Evolutionary conservation across 2,797 vertebrate species (phyloP).

Genomic region (Fundulus diaphanus): DNA sequence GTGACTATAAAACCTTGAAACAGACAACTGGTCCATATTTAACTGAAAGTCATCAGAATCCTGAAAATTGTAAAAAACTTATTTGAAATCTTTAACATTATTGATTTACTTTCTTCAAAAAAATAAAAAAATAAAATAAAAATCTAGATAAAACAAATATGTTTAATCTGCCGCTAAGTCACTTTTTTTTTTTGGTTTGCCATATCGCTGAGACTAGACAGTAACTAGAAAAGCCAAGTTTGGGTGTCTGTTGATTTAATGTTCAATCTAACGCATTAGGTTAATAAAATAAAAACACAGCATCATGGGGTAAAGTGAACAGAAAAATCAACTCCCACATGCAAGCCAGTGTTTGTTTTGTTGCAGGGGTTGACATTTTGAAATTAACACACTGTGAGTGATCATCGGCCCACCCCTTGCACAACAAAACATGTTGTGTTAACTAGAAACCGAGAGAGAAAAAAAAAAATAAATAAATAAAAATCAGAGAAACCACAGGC

Average conservation of each 20-base stretch:
- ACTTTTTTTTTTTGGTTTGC: not conserved
- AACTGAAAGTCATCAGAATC: not conserved
- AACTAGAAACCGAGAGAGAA: conserved; percentile 54
- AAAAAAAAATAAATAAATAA: conserved; percentile 9
- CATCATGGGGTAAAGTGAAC: conserved; percentile 66
- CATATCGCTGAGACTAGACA: not conserved
- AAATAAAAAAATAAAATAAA: too few species aligned
- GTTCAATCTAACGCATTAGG: conserved; percentile 62
- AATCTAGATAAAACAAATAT: not conserved
- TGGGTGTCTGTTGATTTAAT: conserved; percentile 47
- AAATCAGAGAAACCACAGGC: conserved; percentile 56
- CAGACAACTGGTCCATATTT: not conserved
- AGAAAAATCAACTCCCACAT: conserved; percentile 73
- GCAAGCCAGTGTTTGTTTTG: conserved; percentile 81
- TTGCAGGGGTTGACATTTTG: conserved; percentile 71
- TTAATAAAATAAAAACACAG: conserved; percentile 73
- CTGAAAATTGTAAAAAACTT: not conserved
- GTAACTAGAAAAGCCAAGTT: conserved; percentile 13
- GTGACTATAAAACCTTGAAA: not conserved
- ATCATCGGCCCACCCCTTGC: conserved; percentile 61
- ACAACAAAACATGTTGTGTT: conserved; percentile 82
- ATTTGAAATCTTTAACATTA: not conserved
- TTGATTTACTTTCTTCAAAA: not conserved
- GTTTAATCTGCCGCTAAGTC: not conserved
- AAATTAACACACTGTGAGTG: conserved; percentile 55